Conservation (phyloP, 2,888 invertebrate genomes). For the Epinotia demarniana region DNA sequence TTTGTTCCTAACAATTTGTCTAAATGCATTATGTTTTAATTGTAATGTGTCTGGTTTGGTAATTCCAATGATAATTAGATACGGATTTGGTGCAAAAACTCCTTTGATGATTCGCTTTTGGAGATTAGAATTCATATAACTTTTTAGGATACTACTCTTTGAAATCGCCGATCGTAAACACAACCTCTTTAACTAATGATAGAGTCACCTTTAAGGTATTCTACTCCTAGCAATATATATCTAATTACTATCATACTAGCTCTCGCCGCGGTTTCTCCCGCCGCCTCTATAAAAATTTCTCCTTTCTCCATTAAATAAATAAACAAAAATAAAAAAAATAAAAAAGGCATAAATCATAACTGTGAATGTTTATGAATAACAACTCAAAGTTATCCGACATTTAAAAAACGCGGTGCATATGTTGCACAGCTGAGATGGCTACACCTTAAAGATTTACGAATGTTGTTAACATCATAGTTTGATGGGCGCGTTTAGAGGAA, state of each 20-base stretch:
- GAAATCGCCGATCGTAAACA: conserved; percentile 22
- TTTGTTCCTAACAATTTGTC: conserved; percentile 31
- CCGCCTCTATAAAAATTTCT: too few relatives aligned
- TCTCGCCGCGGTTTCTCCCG: background rate
- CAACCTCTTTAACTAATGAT: conserved; percentile 15
- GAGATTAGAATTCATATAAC: conserved; percentile 19
- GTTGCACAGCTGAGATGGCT: too few relatives aligned
- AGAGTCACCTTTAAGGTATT: conserved; percentile 28
- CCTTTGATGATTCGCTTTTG: conserved; percentile 29
- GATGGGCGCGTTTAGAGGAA: too few relatives aligned
- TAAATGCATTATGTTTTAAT: conserved; percentile 32
- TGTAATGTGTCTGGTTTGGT: conserved; percentile 26
- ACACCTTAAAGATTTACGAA: too few relatives aligned
- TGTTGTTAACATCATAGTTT: too few relatives aligned
- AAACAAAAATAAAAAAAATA: too few relatives aligned
- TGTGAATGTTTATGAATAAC: too few relatives aligned
- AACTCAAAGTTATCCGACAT: too few relatives aligned
- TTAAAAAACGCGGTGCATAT: too few relatives aligned
- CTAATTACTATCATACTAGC: background rate
- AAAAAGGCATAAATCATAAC: too few relatives aligned
- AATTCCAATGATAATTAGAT: conserved; percentile 35
- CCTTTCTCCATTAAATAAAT: too few relatives aligned
- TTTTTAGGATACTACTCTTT: conserved; percentile 19
- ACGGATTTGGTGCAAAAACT: background rate
- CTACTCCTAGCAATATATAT: background rate